These are phyloP conservation scores for Nebria brevicollis DNA, from an alignment of 2,888 invertebrate species.

Conservation along the genomic window DNA sequence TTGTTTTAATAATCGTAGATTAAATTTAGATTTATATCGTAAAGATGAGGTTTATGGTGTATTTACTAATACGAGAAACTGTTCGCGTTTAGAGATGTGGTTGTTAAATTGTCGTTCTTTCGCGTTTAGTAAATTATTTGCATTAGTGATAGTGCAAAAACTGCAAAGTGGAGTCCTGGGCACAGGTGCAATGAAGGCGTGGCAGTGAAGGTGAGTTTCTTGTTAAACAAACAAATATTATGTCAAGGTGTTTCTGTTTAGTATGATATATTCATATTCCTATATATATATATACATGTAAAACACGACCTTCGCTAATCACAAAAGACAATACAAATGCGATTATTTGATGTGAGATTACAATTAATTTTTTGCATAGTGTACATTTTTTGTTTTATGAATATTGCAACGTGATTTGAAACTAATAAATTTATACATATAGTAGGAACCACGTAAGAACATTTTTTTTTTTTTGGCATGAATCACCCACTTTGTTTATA, in stretches of 20 bases:
- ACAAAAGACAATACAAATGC: background rate
- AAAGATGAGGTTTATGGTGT: too few relatives aligned
- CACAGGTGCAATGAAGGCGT: slow-evolving; percentile 1
- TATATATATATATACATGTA: background rate
- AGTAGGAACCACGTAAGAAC: too few relatives aligned
- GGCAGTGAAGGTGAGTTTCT: slow-evolving; percentile 1
- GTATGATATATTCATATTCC: background rate
- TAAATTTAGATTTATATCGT: too few relatives aligned
- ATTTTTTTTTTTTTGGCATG: too few relatives aligned
- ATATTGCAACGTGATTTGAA: too few relatives aligned
- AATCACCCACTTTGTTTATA: too few relatives aligned
- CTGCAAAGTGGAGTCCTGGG: background rate
- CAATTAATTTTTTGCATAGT: background rate
- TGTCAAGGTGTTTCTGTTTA: slow-evolving; percentile 1
- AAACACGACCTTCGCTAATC: background rate
- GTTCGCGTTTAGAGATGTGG: too few relatives aligned
- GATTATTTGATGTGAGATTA: background rate
- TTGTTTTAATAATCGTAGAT: too few relatives aligned
- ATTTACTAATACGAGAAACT: too few relatives aligned
- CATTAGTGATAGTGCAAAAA: background rate
- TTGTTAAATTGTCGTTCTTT: background rate
- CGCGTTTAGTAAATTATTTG: background rate
- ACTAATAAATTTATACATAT: too few relatives aligned
- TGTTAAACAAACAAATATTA: background rate
- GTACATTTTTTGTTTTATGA: background rate